Percentiles rank a stretch among this genome's conserved stretches.
These are phyloP conservation scores for Micrastur ruficollis DNA, from an alignment of 2,797 vertebrate genomes.

Conservation along the genomic window DNA sequence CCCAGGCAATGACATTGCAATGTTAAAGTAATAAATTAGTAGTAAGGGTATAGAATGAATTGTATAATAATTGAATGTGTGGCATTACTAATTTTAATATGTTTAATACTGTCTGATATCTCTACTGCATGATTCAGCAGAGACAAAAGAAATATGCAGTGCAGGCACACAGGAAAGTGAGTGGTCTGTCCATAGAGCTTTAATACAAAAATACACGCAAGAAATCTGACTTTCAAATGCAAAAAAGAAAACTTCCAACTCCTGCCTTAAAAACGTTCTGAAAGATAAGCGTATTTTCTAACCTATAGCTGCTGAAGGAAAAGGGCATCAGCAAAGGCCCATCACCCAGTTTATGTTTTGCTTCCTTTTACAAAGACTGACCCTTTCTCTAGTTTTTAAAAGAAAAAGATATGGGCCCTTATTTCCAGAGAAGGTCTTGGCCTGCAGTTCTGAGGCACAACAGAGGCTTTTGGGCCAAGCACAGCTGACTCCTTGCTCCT, in stretches of 20 bases:
- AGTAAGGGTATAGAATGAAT: not conserved
- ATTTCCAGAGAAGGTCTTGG: not conserved
- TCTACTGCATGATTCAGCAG: not conserved
- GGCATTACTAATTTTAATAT: not conserved
- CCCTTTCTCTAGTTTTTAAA: not conserved
- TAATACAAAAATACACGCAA: not conserved
- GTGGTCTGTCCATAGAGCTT: not conserved
- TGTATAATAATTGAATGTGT: not conserved
- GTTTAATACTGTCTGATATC: not conserved
- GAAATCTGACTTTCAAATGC: not conserved
- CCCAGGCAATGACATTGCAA: not conserved
- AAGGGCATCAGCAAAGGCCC: not conserved
- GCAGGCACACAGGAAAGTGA: not conserved
- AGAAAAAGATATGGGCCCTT: not conserved
- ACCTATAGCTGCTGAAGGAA: not conserved
- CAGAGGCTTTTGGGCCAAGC: not conserved
- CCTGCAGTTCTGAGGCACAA: not conserved
- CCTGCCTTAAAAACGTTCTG: not conserved
- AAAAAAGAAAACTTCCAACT: not conserved
- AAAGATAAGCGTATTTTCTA: not conserved
- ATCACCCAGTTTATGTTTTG: not conserved
- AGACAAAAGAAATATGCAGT: not conserved
- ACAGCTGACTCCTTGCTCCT: not conserved
- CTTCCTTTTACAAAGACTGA: not conserved
- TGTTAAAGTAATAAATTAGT: not conserved